phyloP scores from a whole-genome alignment of 1,140 invertebrate genomes.

The Rhyzopertha dominica region DNA sequence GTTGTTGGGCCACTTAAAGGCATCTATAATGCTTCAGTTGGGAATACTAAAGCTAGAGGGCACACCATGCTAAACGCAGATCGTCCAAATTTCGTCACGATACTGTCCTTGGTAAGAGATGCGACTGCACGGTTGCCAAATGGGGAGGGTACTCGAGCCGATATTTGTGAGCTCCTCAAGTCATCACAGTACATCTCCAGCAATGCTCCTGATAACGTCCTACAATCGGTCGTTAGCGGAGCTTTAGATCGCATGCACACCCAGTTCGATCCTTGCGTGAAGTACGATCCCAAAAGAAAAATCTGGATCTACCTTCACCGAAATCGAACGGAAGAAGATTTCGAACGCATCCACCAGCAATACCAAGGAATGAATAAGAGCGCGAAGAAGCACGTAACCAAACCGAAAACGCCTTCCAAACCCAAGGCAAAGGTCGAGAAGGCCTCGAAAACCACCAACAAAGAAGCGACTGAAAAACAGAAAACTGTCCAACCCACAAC shows the following conservation, averaged over 20 bases:
- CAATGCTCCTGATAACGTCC: slow-evolving; percentile 62
- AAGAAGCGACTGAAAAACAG: too few species aligned
- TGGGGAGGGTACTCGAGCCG: slow-evolving; percentile 86
- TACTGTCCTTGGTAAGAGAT: slow-evolving; percentile 85
- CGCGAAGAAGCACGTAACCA: slow-evolving; percentile 48
- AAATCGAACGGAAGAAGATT: slow-evolving; percentile 68
- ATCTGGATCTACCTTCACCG: slow-evolving; percentile 88
- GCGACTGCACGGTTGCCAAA: slow-evolving; percentile 88
- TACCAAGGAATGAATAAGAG: slow-evolving; percentile 56
- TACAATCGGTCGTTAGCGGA: slow-evolving; percentile 83
- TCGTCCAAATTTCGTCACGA: slow-evolving; percentile 86
- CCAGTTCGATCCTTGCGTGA: slow-evolving; percentile 84
- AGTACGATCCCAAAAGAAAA: slow-evolving; percentile 83
- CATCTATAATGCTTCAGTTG: slow-evolving; percentile 61
- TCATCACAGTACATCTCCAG: slow-evolving; percentile 80
- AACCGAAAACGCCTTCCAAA: slow-evolving; percentile 50
- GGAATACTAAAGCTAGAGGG: slow-evolving; percentile 60
- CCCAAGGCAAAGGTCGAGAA: slow-evolving; percentile 51
- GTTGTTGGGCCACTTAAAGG: slow-evolving; percentile 88
- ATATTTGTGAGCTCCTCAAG: slow-evolving; percentile 79
- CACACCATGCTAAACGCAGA: slow-evolving; percentile 78
- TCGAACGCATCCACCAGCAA: slow-evolving; percentile 62
- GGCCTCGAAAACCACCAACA: slow-evolving; percentile 29
- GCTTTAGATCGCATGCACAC: slow-evolving; percentile 84
- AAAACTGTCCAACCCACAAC: too few species aligned